Evolutionary conservation across 2,797 vertebrate species (phyloP).

Genomic region (Gymnothorax javanicus): DNA sequence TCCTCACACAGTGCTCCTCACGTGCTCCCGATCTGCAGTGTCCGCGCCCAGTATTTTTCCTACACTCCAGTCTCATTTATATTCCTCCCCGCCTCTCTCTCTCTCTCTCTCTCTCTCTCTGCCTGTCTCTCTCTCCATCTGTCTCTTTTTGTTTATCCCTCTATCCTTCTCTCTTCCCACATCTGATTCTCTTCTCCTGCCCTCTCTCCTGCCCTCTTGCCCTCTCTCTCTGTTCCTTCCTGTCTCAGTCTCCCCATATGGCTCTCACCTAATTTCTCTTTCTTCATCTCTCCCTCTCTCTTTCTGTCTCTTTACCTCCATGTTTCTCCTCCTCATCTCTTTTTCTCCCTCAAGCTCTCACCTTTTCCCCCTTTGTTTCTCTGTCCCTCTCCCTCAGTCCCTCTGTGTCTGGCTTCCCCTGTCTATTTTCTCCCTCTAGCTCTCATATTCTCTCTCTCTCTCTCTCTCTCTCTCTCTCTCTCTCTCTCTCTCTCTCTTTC

Average conservation of each 20-base stretch:
- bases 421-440: background rate
- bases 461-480: too few relatives aligned
- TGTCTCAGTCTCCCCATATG: too few relatives aligned
- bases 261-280: too few relatives aligned
- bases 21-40: slow-evolving; percentile 65
- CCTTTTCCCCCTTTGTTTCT: slow-evolving; percentile 33
- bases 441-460: background rate
- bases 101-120: slow-evolving; percentile 35
- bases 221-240: too few relatives aligned
- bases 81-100: slow-evolving; percentile 55
- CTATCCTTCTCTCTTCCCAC: background rate
- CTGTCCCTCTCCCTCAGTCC: too few relatives aligned
- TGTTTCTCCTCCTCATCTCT: slow-evolving; percentile 48
- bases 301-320: too few relatives aligned
- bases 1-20: slow-evolving; percentile 51
- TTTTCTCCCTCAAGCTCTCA: slow-evolving; percentile 20
- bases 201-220: too few relatives aligned
- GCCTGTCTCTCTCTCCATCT: too few relatives aligned
- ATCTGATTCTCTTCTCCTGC: background rate
- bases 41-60: slow-evolving; percentile 73
- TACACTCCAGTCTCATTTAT: slow-evolving; percentile 66
- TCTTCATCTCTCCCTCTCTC: too few relatives aligned
- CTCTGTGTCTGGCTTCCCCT: too few relatives aligned
- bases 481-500: too few relatives aligned
- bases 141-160: too few relatives aligned